Conservation (phyloP, 1,140 invertebrate species). For the Ectropis grisescens region DNA sequence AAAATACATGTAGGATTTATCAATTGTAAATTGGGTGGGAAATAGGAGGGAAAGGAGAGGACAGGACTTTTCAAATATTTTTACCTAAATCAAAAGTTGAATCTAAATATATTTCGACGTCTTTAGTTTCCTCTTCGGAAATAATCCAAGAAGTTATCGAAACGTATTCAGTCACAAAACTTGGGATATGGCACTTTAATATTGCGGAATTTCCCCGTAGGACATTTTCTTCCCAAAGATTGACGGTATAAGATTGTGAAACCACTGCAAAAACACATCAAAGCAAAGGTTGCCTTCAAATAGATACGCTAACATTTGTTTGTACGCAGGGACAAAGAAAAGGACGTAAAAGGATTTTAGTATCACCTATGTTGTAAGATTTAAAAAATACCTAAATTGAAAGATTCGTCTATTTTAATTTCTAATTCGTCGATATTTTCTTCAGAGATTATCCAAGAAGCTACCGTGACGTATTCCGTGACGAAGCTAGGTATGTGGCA, state of each 20-base stretch:
- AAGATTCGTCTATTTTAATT: conserved; percentile 53
- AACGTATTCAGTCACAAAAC: conserved; percentile 87
- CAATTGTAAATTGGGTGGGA: too few relatives aligned
- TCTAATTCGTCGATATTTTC: conserved; percentile 56
- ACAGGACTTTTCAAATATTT: conserved; percentile 2
- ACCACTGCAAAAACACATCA: conserved; percentile 75
- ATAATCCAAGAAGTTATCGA: conserved; percentile 87
- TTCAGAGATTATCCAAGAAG: conserved; percentile 81
- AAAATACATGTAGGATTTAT: too few relatives aligned
- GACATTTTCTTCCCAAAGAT: conserved; percentile 90
- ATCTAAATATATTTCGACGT: conserved; percentile 50
- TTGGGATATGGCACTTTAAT: conserved; percentile 87
- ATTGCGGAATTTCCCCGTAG: conserved; percentile 87
- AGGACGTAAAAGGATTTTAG: not conserved
- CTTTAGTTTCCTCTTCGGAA: conserved; percentile 72
- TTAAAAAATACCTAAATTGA: conserved; percentile 34
- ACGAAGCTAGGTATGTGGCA: conserved; percentile 94
- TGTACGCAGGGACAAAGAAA: conserved; percentile 1
- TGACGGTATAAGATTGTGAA: conserved; percentile 86
- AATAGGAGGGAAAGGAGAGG: conserved; percentile 3
- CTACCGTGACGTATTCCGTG: conserved; percentile 87
- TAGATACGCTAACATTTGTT: not conserved
- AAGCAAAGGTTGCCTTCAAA: conserved; percentile 1
- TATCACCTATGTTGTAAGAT: not conserved
- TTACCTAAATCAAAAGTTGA: conserved; percentile 53